Percentiles rank a stretch among this genome's conserved stretches.
These are phyloP conservation scores for Chouioia cunea DNA, from an alignment of 2,888 invertebrate species.

Conservation along the genomic window DNA sequence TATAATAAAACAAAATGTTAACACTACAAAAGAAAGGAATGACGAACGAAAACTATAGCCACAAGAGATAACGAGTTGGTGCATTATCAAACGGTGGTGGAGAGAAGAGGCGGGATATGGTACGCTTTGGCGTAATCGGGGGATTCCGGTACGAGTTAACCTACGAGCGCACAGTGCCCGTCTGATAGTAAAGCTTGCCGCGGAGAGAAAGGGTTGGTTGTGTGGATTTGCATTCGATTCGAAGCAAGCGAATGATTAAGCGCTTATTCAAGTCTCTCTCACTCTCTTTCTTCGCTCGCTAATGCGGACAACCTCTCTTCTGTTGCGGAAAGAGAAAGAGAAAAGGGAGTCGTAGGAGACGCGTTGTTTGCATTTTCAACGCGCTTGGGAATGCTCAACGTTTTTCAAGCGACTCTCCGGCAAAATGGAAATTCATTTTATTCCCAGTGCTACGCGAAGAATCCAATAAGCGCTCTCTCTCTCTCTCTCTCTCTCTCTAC, in stretches of 20 bases:
- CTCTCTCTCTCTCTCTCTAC: slow-evolving; percentile 24
- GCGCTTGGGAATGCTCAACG: too few relatives aligned
- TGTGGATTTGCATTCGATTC: slow-evolving; percentile 45
- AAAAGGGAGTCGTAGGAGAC: too few relatives aligned
- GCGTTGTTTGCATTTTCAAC: too few relatives aligned
- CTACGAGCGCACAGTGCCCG: too few relatives aligned
- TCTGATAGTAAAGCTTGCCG: neutral
- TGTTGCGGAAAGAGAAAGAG: too few relatives aligned
- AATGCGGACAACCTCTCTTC: neutral
- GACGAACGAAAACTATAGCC: too few relatives aligned
- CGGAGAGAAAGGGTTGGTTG: neutral
- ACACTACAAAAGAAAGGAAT: too few relatives aligned
- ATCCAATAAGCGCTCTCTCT: slow-evolving; percentile 2
- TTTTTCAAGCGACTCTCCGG: too few relatives aligned
- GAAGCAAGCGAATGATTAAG: slow-evolving; percentile 37
- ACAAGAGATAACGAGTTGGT: too few relatives aligned
- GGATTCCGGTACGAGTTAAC: slow-evolving; percentile 5
- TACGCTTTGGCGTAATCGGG: slow-evolving; percentile 19
- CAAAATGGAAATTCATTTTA: slow-evolving; percentile 13
- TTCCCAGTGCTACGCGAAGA: slow-evolving; percentile 7
- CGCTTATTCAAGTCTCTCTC: slow-evolving; percentile 20
- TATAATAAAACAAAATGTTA: too few relatives aligned
- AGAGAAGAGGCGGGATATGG: neutral
- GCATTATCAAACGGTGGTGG: neutral
- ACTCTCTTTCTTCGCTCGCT: too few relatives aligned